These are phyloP conservation scores for Serripes groenlandicus DNA, from an alignment of 2,888 invertebrate species.

Conservation along the genomic window DNA sequence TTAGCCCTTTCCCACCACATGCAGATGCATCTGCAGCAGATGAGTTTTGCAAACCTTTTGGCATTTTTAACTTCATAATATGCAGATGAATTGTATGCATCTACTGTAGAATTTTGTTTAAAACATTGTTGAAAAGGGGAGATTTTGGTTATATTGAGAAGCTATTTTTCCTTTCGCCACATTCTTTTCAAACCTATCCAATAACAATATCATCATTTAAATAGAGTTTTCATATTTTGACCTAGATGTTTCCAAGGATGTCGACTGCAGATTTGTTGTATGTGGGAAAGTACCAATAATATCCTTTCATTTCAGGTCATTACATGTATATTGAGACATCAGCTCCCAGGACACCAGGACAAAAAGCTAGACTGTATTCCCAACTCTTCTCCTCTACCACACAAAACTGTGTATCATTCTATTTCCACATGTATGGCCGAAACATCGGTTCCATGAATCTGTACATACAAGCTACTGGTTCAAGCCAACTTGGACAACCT, in stretches of 20 bases:
- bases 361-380: slow-evolving; percentile 79
- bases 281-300: neutral
- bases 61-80: no score
- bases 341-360: slow-evolving; percentile 64
- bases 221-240: neutral
- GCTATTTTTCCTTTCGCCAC: neutral
- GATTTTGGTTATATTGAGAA: neutral
- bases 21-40: neutral
- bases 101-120: no score
- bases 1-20: no score
- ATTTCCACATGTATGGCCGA: slow-evolving; percentile 80
- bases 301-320: slow-evolving; percentile 64
- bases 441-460: slow-evolving; percentile 74
- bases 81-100: no score
- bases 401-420: slow-evolving; percentile 75
- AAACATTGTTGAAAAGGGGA: neutral
- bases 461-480: slow-evolving; percentile 57
- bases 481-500: slow-evolving; percentile 60
- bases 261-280: no score
- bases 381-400: slow-evolving; percentile 47
- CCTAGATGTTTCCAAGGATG: neutral
- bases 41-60: neutral
- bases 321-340: slow-evolving; percentile 81
- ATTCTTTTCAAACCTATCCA: neutral
- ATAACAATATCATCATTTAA: no score